These are phyloP conservation scores for Ormyrus rosae DNA, from an alignment of 2,888 invertebrate species.

Conservation along the genomic window DNA sequence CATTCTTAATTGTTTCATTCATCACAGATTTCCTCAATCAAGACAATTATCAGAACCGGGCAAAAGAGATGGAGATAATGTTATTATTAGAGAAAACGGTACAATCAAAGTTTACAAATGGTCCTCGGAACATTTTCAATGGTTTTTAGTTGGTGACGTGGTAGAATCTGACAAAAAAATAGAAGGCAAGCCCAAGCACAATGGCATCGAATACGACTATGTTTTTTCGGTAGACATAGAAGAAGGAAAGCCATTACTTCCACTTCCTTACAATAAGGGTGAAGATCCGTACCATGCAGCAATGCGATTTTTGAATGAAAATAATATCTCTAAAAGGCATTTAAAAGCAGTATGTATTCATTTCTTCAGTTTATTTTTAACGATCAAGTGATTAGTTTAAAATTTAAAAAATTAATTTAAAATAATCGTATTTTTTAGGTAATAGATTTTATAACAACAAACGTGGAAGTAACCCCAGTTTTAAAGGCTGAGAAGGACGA, in stretches of 20 bases:
- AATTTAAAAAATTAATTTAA: neutral
- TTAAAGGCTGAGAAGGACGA: conserved; percentile 64
- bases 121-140: conserved; percentile 81
- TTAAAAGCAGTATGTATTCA: conserved; percentile 81
- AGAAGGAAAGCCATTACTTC: conserved; percentile 90
- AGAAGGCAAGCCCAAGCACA: conserved; percentile 85
- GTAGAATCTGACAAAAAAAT: conserved; percentile 82
- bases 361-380: too few species aligned
- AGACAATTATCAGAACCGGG: conserved; percentile 78
- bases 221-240: conserved; percentile 96
- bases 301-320: conserved; percentile 90
- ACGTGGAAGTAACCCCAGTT: conserved; percentile 77
- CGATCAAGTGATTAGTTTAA: neutral
- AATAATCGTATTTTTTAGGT: conserved; percentile 77
- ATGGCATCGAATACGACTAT: conserved; percentile 95
- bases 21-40: conserved; percentile 72
- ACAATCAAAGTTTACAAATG: conserved; percentile 88
- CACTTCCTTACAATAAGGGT: conserved; percentile 91
- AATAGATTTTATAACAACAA: conserved; percentile 93
- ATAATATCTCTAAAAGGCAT: conserved; percentile 89
- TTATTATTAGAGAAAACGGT: conserved; percentile 86
- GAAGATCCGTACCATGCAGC: conserved; percentile 96
- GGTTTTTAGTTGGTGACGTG: conserved; percentile 92
- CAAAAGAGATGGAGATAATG: conserved; percentile 88
- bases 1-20: too few species aligned